Evolutionary conservation across 2,888 invertebrate genomes (phyloP).

Genomic region (Orthosia gothica): DNA sequence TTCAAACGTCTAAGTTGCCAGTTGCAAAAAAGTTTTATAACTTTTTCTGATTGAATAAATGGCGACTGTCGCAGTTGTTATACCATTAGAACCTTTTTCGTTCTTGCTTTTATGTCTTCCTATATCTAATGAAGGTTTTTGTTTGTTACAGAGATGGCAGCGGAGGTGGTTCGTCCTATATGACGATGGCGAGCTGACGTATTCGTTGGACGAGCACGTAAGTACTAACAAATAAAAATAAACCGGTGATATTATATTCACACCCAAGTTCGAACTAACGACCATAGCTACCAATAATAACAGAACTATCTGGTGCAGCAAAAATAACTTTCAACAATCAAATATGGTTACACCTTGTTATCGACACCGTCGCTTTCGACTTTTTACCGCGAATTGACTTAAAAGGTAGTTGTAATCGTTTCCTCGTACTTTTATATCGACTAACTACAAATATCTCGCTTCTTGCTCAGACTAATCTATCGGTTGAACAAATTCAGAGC

Average conservation of each 20-base stretch:
- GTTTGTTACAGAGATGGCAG: slow-evolving; percentile 98
- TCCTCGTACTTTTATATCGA: slow-evolving; percentile 70
- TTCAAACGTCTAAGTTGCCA: slow-evolving; percentile 8
- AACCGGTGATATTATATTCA: not conserved
- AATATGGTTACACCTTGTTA: slow-evolving; percentile 67
- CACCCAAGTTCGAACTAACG: slow-evolving; percentile 33
- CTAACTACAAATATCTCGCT: slow-evolving; percentile 68
- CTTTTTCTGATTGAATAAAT: slow-evolving; percentile 3
- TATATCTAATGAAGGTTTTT: slow-evolving; percentile 49
- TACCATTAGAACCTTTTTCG: slow-evolving; percentile 17
- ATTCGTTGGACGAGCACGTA: slow-evolving; percentile 99
- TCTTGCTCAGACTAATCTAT: slow-evolving; percentile 69
- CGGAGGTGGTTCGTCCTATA: slow-evolving; percentile 99
- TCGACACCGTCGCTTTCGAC: slow-evolving; percentile 59
- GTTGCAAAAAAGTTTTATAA: slow-evolving; percentile 14
- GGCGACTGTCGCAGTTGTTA: not conserved
- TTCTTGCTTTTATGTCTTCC: slow-evolving; percentile 4
- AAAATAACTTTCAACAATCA: slow-evolving; percentile 57
- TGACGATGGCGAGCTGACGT: slow-evolving; percentile 99
- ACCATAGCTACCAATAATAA: slow-evolving; percentile 10
- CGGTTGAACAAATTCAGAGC: slow-evolving; percentile 71
- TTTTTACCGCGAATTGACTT: slow-evolving; percentile 63
- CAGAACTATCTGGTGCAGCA: slow-evolving; percentile 13
- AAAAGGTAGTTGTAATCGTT: slow-evolving; percentile 66
- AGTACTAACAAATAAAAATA: slow-evolving; percentile 87